Evolutionary conservation across 2,797 vertebrate species (phyloP), one percentile per base, ranked within the genome.

Genomic region (Naso thynnoides): DNA sequence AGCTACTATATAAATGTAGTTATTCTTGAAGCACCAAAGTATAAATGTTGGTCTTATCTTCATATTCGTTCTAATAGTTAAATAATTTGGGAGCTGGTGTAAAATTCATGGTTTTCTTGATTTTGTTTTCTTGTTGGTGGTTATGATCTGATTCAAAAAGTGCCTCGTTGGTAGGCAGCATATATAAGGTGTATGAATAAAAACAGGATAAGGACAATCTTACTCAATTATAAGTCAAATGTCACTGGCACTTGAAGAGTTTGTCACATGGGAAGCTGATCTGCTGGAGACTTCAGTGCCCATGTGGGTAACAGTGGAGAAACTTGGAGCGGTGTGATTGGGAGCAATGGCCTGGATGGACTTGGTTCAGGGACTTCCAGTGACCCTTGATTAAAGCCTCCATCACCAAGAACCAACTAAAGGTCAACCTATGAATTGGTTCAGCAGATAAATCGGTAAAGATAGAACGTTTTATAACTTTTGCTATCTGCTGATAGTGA

Each of bases 21-120:
- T 59, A 49, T 27, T 77, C 31, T 44, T 64, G 55, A 60, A 70
- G 41, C 36, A 29, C 8, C 19, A 49, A 64, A 45, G 39, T 82
- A 21, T 78, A 72, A 45, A 76, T 62, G 2, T 74, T 6, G 38
- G 0, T 31, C 55, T 49, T 33, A 65, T 63, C 31, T 15, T 58
- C n/a, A 36, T 10, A 39, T 73, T 76, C 10, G 67, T 59, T 72
- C 2, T 39, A 45, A 59, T 19, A 11, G 27, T 59, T 31, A 15
- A 47, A 53, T 26, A 21, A 53, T n/a, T 11, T 27, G 24, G 19
- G 18, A 45, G 44, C 38, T 11, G 29, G 13, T 16, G 23, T 4
- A 38, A 54, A 48, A 53, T 5, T 42, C 41, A 6, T 36, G 19
- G 41, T 0, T 19, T 44, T 63, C 2, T 11, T 50, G 16, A 49